Conservation (phyloP, 2,888 invertebrate species). For the Acrobasis suavella region DNA sequence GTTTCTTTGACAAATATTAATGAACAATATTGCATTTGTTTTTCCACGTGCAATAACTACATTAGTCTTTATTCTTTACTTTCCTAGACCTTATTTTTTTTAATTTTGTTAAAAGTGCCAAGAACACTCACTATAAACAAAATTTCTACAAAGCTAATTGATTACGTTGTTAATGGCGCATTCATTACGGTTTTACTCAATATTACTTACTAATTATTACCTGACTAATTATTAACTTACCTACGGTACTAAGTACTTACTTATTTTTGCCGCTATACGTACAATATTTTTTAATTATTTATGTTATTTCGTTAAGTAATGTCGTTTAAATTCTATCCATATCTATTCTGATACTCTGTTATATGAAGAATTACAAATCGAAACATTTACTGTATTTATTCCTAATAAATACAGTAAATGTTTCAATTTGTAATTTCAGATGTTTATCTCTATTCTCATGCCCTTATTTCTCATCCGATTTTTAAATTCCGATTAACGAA, state of each 20-base stretch:
- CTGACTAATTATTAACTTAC: too few relatives aligned
- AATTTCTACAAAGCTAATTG: slow-evolving; percentile 4
- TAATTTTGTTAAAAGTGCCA: neutral
- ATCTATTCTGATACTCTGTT: too few relatives aligned
- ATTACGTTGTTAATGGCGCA: slow-evolving; percentile 9
- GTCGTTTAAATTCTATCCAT: neutral
- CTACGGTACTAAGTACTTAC: too few relatives aligned
- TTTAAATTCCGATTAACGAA: neutral
- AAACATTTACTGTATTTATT: too few relatives aligned
- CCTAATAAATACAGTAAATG: too few relatives aligned
- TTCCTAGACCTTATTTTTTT: neutral
- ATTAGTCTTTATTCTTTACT: slow-evolving; percentile 5
- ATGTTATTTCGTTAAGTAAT: neutral
- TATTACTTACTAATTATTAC: neutral
- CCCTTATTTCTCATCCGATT: neutral
- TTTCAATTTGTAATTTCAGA: neutral
- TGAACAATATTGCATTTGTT: neutral
- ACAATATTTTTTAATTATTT: neutral
- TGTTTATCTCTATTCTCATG: neutral
- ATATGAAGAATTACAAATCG: too few relatives aligned
- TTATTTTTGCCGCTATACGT: neutral
- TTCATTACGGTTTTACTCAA: neutral
- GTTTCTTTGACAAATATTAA: neutral
- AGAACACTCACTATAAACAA: neutral
- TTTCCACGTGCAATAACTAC: neutral